These are phyloP conservation scores for Hypocryptadius cinnamomeus DNA, from an alignment of 2,113 vertebrate species.

Conservation along the genomic window DNA sequence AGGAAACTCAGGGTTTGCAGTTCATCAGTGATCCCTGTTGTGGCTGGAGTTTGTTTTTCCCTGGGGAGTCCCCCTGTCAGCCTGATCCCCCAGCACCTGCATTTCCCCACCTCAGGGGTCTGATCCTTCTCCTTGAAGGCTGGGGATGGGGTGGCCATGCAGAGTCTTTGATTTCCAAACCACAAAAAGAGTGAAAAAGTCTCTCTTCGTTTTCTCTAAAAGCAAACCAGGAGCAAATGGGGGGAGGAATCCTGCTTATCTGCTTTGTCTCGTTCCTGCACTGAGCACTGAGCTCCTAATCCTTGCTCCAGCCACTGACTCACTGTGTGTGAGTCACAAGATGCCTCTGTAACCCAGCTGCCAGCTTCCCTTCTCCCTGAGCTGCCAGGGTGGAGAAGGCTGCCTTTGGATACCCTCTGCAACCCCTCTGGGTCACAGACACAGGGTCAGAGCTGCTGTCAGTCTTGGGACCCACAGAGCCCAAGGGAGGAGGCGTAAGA, in stretches of 20 bases:
- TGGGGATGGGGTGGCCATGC: background rate
- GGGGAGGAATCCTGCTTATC: background rate
- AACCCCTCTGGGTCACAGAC: background rate
- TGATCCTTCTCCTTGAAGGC: background rate
- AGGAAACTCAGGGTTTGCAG: background rate
- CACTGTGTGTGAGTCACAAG: conserved; percentile 3
- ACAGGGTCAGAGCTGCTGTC: background rate
- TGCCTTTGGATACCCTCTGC: background rate
- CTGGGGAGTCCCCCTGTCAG: too few relatives aligned
- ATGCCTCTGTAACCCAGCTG: background rate
- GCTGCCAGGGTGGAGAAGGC: background rate
- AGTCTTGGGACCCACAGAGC: rapidly evolving
- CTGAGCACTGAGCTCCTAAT: background rate
- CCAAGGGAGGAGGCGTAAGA: rapidly evolving
- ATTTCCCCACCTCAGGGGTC: background rate
- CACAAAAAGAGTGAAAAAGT: background rate
- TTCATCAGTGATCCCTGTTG: background rate
- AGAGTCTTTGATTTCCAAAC: background rate
- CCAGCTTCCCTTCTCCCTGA: background rate
- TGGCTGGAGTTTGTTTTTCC: background rate
- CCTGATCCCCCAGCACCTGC: background rate
- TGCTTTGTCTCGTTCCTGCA: background rate
- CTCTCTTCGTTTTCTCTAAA: background rate
- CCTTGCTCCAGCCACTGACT: conserved; percentile 37
- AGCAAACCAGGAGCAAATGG: background rate